Evolutionary conservation across 1,140 invertebrate genomes (phyloP), one percentile per base, ranked within the genome.

Genomic region (Cherax destructor): DNA sequence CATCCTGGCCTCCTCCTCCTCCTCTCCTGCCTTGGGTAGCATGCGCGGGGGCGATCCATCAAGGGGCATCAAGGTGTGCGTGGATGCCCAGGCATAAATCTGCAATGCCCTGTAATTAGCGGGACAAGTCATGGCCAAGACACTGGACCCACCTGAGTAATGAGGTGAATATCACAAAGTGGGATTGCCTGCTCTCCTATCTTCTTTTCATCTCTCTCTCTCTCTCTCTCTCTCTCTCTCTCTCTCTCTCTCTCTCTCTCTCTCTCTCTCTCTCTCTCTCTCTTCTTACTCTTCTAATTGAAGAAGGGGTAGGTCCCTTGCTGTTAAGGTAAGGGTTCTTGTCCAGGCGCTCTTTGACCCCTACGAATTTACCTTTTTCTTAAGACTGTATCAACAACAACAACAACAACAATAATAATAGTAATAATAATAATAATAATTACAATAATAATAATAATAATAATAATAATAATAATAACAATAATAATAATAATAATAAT

Each of bases 61-160:
- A 91, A 16, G 24, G 69, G 74, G 83, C 88, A 91, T 91, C 88
- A 91, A 59, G 83, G 52, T 65, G 74, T 76, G 88, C 88, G 83
- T 65, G 88, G 88, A 91, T 91, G 88, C 81, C 77, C 83, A 76
- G 88, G 88, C 76, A 91, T 91, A 91, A 91, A 91, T 91, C 88
- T 85, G 83, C 88, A 84, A 91, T 91, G 85, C 88, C 88, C 88
- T 91, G 65, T 79, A 91, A 91, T 91, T 91, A 91, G 76, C 83
- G n/a, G 74, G 88, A 91, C 88, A 91, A 85, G 81, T 85, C 88
- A 77, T 84, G 88, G 88, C 83, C 88, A 72, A 41, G 30, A 74
- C 83, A 18, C 81, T 85, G 81, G 78, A 83, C 88, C 52, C 11
- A n/a, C 74, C 47, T 21, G 59, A 78, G 81, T 85, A 91, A 91